Base-by-base conservation (phyloP, 2,888 invertebrate genomes). In the Cacoxenus indagator region DNA sequence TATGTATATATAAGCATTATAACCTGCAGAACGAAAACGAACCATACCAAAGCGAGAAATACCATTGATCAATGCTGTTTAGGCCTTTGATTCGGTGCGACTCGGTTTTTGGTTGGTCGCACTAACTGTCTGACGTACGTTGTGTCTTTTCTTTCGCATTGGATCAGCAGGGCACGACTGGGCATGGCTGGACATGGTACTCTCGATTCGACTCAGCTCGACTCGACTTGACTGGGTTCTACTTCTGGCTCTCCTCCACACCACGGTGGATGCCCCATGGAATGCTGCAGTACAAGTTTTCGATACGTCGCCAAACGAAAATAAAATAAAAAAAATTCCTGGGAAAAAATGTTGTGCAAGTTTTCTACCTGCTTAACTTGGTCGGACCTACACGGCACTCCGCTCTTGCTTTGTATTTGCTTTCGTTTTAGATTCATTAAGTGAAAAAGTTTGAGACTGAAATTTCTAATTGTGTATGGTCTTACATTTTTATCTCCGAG, bases 21-120 rank as follows among this genome's bases (percentile, higher is more conserved):
- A 81, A 74, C 77, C 71, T 82, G 83, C 83, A 83, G 82, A 79
- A 83, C 79, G 78, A 80, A n/a, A 83, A 83, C 83, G 81, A 81
- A 78, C 14, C 55, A 55, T 19, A 9, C 27, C 24, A 11, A 27
- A 26, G 26, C 55, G n/a, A 55, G 26, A 54, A 55, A 55, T 27
- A 76, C 73, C 77, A 76, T 77, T 77, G 80, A 80, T 81, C 83
- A 81, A 81, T 81, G 75, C 73, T 76, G 72, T 67, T 74, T 83
- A 77, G 83, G 79, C 73, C 80, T 83, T 83, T 81, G 83, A 80
- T 81, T 78, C 83, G 76, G 79, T 81, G 68, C 71, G 78, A 67
- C 75, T 73, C 71, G 67, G 69, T 64, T 43, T 46, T 61, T 67
- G 51, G 9, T 70, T 68, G 64, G 24, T 55, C 62, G 31, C 43